These are phyloP conservation scores for Cromileptes altivelis DNA, from an alignment of 2,113 vertebrate genomes.

Conservation along the genomic window DNA sequence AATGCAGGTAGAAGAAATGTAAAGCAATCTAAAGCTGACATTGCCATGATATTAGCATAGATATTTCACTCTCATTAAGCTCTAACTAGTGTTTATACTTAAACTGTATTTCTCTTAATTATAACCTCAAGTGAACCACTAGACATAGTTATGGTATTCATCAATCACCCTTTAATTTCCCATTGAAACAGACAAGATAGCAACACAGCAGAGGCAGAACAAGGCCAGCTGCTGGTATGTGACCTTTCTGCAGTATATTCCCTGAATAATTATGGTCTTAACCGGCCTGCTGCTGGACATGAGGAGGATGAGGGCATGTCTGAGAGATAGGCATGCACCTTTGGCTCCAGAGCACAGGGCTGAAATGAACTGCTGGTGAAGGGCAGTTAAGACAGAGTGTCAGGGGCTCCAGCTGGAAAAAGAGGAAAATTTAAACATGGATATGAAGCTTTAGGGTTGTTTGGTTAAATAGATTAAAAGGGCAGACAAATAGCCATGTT, in stretches of 20 bases:
- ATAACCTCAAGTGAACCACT: slow-evolving; percentile 4
- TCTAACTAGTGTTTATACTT: neutral
- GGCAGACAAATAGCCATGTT: neutral
- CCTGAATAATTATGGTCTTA: slow-evolving; percentile 61
- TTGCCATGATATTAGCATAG: neutral
- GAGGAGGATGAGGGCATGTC: slow-evolving; percentile 34
- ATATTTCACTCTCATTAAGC: neutral
- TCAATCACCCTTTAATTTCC: slow-evolving; percentile 12
- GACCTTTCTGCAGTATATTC: slow-evolving; percentile 62
- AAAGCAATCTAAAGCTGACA: neutral
- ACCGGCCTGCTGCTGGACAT: slow-evolving; percentile 39
- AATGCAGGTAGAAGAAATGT: neutral
- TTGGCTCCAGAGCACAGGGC: slow-evolving; percentile 15
- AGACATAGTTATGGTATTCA: neutral
- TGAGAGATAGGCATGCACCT: slow-evolving; percentile 39
- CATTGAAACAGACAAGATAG: slow-evolving; percentile 43
- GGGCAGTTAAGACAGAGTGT: neutral
- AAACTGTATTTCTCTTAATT: neutral
- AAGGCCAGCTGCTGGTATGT: slow-evolving; percentile 63
- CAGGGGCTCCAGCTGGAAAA: neutral
- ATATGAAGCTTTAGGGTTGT: neutral
- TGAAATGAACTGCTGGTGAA: slow-evolving; percentile 26
- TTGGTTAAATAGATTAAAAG: neutral
- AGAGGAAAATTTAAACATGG: neutral
- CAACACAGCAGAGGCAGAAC: slow-evolving; percentile 35